phyloP scores from a whole-genome alignment of 2,797 vertebrate genomes.

The Enteromius thamalakanensis region DNA sequence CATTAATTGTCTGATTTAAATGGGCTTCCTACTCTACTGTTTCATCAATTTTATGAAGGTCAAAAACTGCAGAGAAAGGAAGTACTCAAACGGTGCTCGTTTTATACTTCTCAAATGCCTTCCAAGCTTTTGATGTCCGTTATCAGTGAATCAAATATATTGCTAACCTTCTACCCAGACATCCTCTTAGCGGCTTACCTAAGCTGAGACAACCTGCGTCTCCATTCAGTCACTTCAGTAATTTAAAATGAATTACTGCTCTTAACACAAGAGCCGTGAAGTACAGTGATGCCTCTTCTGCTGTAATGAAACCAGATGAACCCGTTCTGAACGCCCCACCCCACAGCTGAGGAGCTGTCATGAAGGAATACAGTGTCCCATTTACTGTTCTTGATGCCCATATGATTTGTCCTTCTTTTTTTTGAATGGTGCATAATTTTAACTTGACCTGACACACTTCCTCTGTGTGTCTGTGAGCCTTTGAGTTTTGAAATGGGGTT shows the following conservation, averaged over 20 bases:
- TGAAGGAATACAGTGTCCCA: constrained; percentile 60
- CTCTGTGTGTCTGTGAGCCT: constrained; percentile 46
- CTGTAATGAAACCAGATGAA: constrained; percentile 32
- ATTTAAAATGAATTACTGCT: constrained; percentile 28
- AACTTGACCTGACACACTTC: constrained; percentile 66
- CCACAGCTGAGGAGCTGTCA: constrained; percentile 35
- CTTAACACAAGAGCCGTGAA: constrained; percentile 33
- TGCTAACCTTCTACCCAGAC: background rate
- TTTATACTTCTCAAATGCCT: background rate
- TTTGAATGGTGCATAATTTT: constrained; percentile 61
- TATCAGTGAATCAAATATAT: background rate
- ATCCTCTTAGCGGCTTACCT: background rate
- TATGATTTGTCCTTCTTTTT: constrained; percentile 59
- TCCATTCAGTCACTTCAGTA: constrained; percentile 2
- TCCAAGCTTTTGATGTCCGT: background rate
- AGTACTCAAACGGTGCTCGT: background rate
- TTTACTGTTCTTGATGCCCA: constrained; percentile 45
- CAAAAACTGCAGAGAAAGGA: background rate
- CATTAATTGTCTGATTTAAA: constrained; percentile 3
- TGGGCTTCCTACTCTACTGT: background rate
- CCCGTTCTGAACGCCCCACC: background rate
- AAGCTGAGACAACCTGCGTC: background rate
- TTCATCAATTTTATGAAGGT: background rate
- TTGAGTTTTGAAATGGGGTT: constrained; percentile 44
- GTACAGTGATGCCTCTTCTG: constrained; percentile 41